Evolutionary conservation across 2,888 invertebrate species (phyloP), one percentile per base, ranked within the genome.

Genomic region (Eutolmus rufibarbis): DNA sequence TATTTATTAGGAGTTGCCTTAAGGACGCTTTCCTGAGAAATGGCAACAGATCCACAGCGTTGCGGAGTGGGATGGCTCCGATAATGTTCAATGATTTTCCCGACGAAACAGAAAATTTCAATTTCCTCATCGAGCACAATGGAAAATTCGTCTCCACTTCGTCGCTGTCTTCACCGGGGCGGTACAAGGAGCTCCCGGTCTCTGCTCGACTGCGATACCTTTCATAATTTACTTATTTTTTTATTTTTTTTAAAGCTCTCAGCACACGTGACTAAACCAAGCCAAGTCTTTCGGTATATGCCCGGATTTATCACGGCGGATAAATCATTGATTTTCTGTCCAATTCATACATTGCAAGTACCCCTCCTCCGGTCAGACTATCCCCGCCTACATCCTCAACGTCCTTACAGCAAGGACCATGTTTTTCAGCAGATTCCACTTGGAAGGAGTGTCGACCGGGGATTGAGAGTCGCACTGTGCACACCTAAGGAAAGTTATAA

Each of bases 241-340:
- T 28, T 28, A 28, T 28, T 28, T 2, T 57, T 57, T 57, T 66
- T 66, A 12, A 66, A 66, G 28, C 66, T 28, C 66, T 28, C 23
- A 66, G 12, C 66, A 77, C 77, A 77, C 77, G 77, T 77, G 77
- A 77, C 77, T 77, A 77, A 77, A 2, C 40, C 77, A 37, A 37
- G 34, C 16, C 16, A n/a, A 40, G 37, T 12, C 12, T 66, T 28
- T 66, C 23, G 8, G 9, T 23, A 19, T 57, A 81, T 51, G 28
- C 23, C 31, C 28, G 31, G 51, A 16, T 81, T 31, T 81, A 56
- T 16, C 31, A 51, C 8, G 3, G 31, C 34, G 31, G 51, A 51
- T 81, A 56, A 56, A 28, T 66, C 56, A 81, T 81, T 81, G 81
- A 81, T 81, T 81, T 81, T 81, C 81, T 81, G 81, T 81, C 81